Conservation (phyloP, 2,888 invertebrate genomes). For the Hirtodrosophila histrioides region DNA sequence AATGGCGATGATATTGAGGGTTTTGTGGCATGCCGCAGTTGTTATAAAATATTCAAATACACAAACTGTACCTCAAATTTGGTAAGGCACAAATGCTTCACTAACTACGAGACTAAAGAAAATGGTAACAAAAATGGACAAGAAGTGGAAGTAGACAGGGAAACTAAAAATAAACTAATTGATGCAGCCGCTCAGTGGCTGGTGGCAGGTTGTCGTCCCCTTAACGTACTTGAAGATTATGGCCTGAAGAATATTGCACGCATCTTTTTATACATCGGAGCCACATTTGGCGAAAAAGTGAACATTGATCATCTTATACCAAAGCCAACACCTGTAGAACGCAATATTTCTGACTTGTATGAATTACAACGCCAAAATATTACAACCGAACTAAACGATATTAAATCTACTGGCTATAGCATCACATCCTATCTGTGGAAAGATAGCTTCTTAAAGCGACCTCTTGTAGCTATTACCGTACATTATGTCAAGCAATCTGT, state of each 20-base stretch:
- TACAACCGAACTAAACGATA: neutral
- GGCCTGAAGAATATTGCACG: constrained; percentile 5
- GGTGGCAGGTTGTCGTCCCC: constrained; percentile 7
- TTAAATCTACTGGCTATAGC: constrained; percentile 10
- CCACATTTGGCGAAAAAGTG: constrained; percentile 14
- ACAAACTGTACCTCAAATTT: constrained; percentile 10
- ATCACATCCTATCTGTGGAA: neutral
- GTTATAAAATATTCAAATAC: constrained; percentile 9
- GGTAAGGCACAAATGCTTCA: constrained; percentile 20
- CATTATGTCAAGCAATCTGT: constrained; percentile 7
- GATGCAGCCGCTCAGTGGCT: constrained; percentile 12
- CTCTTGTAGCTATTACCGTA: constrained; percentile 2
- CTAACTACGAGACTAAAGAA: constrained; percentile 7
- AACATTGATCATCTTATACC: constrained; percentile 8
- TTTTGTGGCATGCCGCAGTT: constrained; percentile 12
- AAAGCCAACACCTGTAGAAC: neutral
- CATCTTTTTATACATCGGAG: constrained; percentile 9
- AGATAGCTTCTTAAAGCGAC: constrained; percentile 5
- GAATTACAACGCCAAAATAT: neutral
- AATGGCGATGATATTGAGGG: constrained; percentile 13
- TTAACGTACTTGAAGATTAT: constrained; percentile 4
- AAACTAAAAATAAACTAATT: constrained; percentile 5
- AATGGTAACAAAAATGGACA: neutral
- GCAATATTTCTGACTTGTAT: constrained; percentile 6
- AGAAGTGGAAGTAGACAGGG: constrained; percentile 8